Evolutionary conservation across 37 sponge, comb jelly and placozoan species (phyloP).

Genomic region (Dysidea cf. avara): DNA sequence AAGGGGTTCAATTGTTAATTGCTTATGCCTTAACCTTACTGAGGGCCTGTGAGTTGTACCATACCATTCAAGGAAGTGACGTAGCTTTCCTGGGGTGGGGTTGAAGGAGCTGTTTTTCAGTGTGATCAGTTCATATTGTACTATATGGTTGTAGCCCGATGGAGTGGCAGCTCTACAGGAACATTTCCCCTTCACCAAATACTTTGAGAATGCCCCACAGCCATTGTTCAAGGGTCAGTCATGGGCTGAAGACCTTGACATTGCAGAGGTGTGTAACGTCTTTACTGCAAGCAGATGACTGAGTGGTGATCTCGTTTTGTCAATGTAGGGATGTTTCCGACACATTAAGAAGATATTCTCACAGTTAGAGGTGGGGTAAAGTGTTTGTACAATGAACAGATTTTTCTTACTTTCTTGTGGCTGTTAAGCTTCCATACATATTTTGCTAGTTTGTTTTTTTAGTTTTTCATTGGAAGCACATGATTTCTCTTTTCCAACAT

Average conservation of each 20-base stretch:
- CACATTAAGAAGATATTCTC: slow-evolving; percentile 93
- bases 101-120: no score
- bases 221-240: slow-evolving; percentile 84
- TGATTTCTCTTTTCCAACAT: slow-evolving; percentile 9
- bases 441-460: no score
- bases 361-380: slow-evolving; percentile 79
- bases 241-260: slow-evolving; percentile 85
- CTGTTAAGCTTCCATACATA: no score
- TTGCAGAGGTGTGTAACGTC: slow-evolving; percentile 73
- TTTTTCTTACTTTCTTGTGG: no score
- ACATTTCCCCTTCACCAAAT: slow-evolving; percentile 89
- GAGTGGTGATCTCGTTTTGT: background rate
- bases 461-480: no score
- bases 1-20: no score
- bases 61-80: no score
- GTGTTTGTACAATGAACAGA: background rate
- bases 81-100: no score
- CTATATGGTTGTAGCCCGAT: slow-evolving; percentile 27
- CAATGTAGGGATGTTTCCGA: slow-evolving; percentile 84
- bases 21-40: no score
- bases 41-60: no score
- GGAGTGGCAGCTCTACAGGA: slow-evolving; percentile 63
- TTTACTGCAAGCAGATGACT: no score
- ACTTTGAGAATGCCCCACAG: slow-evolving; percentile 93
- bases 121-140: no score